Conservation (phyloP, 1,140 invertebrate genomes). For the Musca vetustissima region DNA sequence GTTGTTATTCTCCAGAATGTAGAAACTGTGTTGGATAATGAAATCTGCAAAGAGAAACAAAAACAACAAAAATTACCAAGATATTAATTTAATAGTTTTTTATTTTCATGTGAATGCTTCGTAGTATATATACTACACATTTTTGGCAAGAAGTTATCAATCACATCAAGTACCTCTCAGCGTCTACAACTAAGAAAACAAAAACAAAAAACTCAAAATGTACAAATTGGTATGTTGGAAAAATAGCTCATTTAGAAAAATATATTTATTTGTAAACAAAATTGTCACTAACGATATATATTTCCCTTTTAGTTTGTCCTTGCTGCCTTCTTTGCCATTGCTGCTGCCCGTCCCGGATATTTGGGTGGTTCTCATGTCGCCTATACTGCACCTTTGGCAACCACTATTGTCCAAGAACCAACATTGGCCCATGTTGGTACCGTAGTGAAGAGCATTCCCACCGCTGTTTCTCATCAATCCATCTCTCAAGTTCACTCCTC, state of each 20-base stretch:
- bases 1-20: too few relatives aligned
- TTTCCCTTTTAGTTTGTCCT: conserved; percentile 10
- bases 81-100: too few relatives aligned
- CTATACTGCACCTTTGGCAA: conserved; percentile 23
- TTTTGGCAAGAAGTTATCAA: neutral
- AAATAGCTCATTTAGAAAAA: neutral
- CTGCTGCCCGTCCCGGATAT: conserved; percentile 14
- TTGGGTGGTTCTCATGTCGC: neutral
- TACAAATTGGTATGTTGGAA: conserved; percentile 56
- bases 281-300: neutral
- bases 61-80: too few relatives aligned
- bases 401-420: conserved; percentile 40
- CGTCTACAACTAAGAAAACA: neutral
- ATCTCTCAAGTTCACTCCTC: conserved; percentile 7
- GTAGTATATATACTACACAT: too few relatives aligned
- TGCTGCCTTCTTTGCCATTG: conserved; percentile 14
- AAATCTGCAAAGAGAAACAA: too few relatives aligned
- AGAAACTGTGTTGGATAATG: too few relatives aligned
- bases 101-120: too few relatives aligned
- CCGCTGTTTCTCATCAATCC: conserved; percentile 57
- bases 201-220: conserved; percentile 40
- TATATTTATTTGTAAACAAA: neutral
- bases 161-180: conserved; percentile 18
- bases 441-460: conserved; percentile 53
- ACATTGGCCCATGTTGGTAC: conserved; percentile 41